These are phyloP conservation scores for Aphodius granarius DNA, from an alignment of 2,888 invertebrate species.

Conservation along the genomic window DNA sequence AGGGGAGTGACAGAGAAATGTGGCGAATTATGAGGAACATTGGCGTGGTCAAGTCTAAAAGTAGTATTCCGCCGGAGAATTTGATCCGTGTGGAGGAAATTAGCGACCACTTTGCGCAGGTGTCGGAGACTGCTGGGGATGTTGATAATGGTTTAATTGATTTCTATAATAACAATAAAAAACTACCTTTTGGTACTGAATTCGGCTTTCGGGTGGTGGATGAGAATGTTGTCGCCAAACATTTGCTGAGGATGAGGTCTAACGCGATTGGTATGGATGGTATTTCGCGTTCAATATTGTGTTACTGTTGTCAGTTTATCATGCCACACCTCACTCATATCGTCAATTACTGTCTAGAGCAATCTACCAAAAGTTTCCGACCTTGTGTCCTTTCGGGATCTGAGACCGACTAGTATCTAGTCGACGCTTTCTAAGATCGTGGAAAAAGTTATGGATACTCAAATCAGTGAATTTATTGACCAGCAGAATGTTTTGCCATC, in stretches of 20 bases:
- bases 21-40: background rate
- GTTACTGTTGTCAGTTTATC: background rate
- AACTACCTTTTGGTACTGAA: background rate
- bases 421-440: constrained; percentile 5
- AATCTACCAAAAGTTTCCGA: background rate
- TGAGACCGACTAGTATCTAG: constrained; percentile 11
- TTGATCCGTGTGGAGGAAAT: background rate
- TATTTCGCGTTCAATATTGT: background rate
- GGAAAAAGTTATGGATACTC: constrained; percentile 5
- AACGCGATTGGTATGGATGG: background rate
- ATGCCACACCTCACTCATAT: background rate
- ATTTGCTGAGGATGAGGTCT: background rate
- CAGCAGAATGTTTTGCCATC: constrained; percentile 12
- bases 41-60: background rate
- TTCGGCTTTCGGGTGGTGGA: background rate
- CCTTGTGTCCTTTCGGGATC: background rate
- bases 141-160: background rate
- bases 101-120: background rate
- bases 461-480: background rate
- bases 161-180: background rate
- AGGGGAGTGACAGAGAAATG: background rate
- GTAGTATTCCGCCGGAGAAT: background rate
- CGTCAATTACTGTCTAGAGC: background rate
- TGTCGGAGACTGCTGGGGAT: background rate
- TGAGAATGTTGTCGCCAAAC: background rate